Evolutionary conservation across 1,140 invertebrate genomes (phyloP), one percentile per base, ranked within the genome.

Genomic region (Antheraea pernyi): DNA sequence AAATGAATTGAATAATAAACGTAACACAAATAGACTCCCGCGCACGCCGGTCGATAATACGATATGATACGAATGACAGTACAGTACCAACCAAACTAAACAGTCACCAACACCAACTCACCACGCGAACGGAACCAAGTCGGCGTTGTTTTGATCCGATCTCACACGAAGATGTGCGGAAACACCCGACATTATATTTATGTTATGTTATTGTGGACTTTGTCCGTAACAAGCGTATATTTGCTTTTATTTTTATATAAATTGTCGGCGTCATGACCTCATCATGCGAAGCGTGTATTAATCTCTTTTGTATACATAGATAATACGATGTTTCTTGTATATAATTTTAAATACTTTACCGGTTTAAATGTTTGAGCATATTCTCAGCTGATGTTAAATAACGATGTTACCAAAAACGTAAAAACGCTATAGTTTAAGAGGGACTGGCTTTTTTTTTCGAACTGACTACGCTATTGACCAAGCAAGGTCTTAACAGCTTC

Each of bases 131-230:
- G 69, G 67, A 65, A 72, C 22, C 69, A 63, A 76, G 72, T 66
- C 70, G 73, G 72, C 76, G 74, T 84, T 90, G 85, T 90, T 89
- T 86, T 89, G 86, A 76, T 77, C 81, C 89, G 89, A 89, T 68
- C 72, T 36, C 58, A 16, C 67, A 78, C 88, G 88, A 91, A 65
- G 60, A 22, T 16, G 16, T 11, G 69, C 88, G 88, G 78, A 86
- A 83, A 85, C 68, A 71, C 7, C 73, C 88, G 88, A 91, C 69
- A 37, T 64, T 66, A 46, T 83, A 77, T 85, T 86, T 85, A 86
- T 74, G 77, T 86, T 85, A 86, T 74, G 77, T 73, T 77, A 63
- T 73, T 65, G 61, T 72, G 79, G 76, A 79, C 79, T 77, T 83
- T 75, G 76, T 72, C 64, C 70, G 39, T 30, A 30, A 36, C 3